Conservation (phyloP, 2,113 vertebrate genomes). For the Serilophus lunatus region DNA sequence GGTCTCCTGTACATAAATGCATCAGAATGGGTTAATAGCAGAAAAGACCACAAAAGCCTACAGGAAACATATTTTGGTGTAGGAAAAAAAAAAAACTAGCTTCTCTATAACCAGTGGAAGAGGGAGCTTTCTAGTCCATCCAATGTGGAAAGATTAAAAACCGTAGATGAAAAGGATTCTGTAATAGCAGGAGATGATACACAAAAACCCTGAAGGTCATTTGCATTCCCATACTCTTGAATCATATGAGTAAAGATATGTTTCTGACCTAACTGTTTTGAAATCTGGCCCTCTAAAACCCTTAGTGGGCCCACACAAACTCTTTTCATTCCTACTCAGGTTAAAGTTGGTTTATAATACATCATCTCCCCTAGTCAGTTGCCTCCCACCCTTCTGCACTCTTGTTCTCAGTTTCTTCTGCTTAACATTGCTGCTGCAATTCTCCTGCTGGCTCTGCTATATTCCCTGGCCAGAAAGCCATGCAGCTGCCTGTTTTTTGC, state of each 20-base stretch:
- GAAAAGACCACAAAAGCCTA: not conserved
- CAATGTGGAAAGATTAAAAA: not conserved
- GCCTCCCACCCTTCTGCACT: not conserved
- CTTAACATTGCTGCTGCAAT: not conserved
- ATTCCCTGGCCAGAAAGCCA: not conserved
- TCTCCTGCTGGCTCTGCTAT: rapidly evolving
- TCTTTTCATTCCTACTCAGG: not conserved
- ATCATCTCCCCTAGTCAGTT: not conserved
- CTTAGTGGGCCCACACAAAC: not conserved
- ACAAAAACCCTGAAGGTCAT: not conserved
- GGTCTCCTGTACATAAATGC: not conserved
- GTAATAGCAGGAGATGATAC: not conserved
- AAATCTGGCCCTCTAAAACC: not conserved
- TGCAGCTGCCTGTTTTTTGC: not conserved
- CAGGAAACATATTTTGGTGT: not conserved
- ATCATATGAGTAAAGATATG: not conserved
- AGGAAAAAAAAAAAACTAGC: not conserved
- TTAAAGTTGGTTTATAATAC: not conserved
- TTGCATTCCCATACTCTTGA: not conserved
- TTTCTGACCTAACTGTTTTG: not conserved
- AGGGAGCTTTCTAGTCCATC: not conserved
- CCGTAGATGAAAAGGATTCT: not conserved
- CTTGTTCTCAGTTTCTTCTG: not conserved
- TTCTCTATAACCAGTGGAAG: not conserved
- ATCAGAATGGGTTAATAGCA: not conserved